phyloP scores from a whole-genome alignment of 1,140 invertebrate species.

The Heliconius eleuchia region DNA sequence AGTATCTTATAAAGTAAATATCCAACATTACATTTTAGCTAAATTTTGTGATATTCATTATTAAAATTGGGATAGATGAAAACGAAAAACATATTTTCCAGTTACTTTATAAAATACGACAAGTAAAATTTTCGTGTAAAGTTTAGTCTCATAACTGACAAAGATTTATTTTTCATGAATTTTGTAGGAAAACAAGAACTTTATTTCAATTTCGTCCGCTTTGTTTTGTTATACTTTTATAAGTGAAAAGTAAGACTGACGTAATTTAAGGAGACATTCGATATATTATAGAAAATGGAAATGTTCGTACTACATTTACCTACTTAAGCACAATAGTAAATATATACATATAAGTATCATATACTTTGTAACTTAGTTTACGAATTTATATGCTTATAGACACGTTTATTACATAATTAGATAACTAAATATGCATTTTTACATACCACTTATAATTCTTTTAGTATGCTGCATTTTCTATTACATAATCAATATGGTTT shows the following conservation, averaged over 20 bases:
- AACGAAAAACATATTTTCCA: neutral
- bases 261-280: neutral
- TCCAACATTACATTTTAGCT: neutral
- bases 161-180: conserved; percentile 1
- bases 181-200: neutral
- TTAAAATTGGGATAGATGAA: neutral
- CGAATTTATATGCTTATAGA: no score
- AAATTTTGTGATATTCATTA: neutral
- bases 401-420: no score
- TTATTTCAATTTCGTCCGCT: neutral
- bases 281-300: neutral
- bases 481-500: no score
- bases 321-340: neutral
- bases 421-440: no score
- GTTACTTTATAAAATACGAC: neutral
- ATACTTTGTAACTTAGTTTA: no score
- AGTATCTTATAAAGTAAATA: no score
- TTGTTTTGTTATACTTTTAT: conserved; percentile 4
- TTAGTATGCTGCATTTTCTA: no score
- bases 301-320: neutral
- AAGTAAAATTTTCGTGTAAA: neutral
- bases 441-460: no score
- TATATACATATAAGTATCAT: no score
- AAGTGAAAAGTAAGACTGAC: neutral
- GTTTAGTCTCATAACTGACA: conserved; percentile 7